Evolutionary conservation across 2,888 invertebrate species (phyloP).

Genomic region (Diplazon laetatorius): DNA sequence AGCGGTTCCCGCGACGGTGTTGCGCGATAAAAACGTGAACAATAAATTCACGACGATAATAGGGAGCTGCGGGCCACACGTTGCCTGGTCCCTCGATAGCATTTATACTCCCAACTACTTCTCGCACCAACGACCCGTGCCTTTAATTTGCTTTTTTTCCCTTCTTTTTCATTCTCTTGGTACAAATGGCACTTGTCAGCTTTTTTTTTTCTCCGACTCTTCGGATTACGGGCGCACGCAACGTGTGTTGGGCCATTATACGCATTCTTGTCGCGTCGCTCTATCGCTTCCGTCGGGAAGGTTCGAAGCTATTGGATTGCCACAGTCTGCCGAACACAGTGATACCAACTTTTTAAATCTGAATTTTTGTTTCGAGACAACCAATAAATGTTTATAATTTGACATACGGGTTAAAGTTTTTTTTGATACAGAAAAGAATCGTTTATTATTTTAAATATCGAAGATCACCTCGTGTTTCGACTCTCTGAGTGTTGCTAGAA

Average conservation of each 20-base stretch:
- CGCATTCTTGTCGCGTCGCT: not conserved
- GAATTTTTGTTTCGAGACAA: too few relatives aligned
- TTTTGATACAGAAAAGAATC: too few relatives aligned
- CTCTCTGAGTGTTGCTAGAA: too few relatives aligned
- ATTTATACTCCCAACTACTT: not conserved
- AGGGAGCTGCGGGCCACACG: slow-evolving; percentile 54
- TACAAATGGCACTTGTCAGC: not conserved
- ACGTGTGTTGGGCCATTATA: not conserved
- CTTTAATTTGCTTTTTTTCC: not conserved
- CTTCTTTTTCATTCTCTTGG: not conserved
- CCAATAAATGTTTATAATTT: too few relatives aligned
- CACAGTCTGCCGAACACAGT: not conserved
- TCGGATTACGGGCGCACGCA: not conserved
- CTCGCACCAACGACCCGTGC: slow-evolving; percentile 20
- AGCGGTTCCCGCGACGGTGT: slow-evolving; percentile 65
- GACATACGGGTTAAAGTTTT: too few relatives aligned
- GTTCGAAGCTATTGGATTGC: not conserved
- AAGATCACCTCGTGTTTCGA: too few relatives aligned
- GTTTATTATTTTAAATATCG: too few relatives aligned
- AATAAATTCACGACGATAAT: slow-evolving; percentile 73
- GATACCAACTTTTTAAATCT: not conserved
- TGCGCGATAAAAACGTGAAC: slow-evolving; percentile 70
- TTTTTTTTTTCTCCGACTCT: too few relatives aligned
- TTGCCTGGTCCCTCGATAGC: slow-evolving; percentile 28
- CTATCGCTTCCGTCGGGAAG: not conserved